Evolutionary conservation across 2,113 vertebrate species (phyloP), one percentile per base, ranked within the genome.

Genomic region (Pelusios castaneus): DNA sequence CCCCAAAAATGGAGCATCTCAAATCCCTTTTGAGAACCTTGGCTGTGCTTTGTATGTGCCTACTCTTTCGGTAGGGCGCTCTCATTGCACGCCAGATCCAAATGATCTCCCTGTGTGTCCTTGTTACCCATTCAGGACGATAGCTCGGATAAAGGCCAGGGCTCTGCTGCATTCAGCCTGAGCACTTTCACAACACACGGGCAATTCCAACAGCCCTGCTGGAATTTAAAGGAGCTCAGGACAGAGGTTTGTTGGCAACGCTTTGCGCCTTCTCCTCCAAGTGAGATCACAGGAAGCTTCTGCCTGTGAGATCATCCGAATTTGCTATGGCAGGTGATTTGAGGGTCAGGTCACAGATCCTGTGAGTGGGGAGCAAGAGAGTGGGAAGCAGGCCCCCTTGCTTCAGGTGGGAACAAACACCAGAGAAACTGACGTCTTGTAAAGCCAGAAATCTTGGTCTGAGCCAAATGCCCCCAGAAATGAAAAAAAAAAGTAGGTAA

Each of bases 201-300:
- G 0, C 91, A 84, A 88, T 94, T n/a, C 91, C 95, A 94, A 84
- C 24, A 29, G 92, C 95, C 91, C 56, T 91, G 91, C 91, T 94
- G 96, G 97, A 97, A 95, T 96, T 95, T 94, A 95, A 95, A 97
- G 94, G 96, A 97, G 97, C 97, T 97, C 92, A 96, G 97, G 97
- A n/a, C n/a, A n/a, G n/a, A 12, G 7, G 16, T 97, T 97, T 87
- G 86, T 29, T 97, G 96, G 97, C 96, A 97, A 95, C 92, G 90
- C 77, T 92, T 91, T 97, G 94, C 95, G 95, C 96, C 96, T 97
- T 95, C 95, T 89, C 93, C 93, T 96, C 87, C 87, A 89, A 95
- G 94, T 93, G 95, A 97, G 96, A 94, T 96, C 96, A 97, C 91
- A 90, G 38, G 22, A 96, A 95, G 80, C 89, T 84, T 0, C 80